Conservation (phyloP, 2,888 invertebrate genomes). For the Pogonocherus hispidulus region DNA sequence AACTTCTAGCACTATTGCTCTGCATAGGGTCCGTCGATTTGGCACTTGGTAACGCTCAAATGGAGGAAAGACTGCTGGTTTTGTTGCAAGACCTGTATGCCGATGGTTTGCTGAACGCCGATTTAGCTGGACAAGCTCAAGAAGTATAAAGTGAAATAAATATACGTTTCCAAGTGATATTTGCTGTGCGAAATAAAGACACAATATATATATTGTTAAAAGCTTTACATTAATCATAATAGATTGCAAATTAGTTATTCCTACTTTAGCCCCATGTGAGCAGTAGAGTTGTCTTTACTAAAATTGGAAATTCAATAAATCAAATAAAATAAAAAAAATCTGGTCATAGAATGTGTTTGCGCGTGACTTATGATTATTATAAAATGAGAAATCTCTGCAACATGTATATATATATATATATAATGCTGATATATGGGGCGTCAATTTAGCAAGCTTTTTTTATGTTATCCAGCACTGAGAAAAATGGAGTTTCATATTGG, state of each 20-base stretch:
- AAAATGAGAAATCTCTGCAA: not conserved
- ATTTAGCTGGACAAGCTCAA: constrained; percentile 51
- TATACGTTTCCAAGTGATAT: constrained; percentile 37
- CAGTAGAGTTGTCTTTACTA: not conserved
- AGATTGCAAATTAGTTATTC: constrained; percentile 7
- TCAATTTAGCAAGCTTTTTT: constrained; percentile 1
- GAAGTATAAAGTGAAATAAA: constrained; percentile 30
- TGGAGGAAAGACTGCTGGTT: constrained; percentile 82
- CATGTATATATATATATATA: too few relatives aligned
- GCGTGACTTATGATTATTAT: not conserved
- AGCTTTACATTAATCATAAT: constrained; percentile 25
- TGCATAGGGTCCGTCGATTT: constrained; percentile 88
- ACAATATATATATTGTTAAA: constrained; percentile 14
- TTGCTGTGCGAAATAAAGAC: constrained; percentile 34
- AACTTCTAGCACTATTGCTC: constrained; percentile 80
- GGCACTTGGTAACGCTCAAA: constrained; percentile 81
- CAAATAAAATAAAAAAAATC: too few relatives aligned
- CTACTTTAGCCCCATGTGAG: not conserved
- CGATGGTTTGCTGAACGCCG: constrained; percentile 75
- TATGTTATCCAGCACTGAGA: not conserved
- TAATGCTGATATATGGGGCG: not conserved
- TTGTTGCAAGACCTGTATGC: constrained; percentile 81
- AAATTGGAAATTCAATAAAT: too few relatives aligned
- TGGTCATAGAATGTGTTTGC: not conserved
- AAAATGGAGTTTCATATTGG: not conserved